A percentile compares a stretch with the other conserved stretches of the same genome.
Evolutionary conservation across 2,888 invertebrate species (phyloP).

Genomic region (Troides helena): DNA sequence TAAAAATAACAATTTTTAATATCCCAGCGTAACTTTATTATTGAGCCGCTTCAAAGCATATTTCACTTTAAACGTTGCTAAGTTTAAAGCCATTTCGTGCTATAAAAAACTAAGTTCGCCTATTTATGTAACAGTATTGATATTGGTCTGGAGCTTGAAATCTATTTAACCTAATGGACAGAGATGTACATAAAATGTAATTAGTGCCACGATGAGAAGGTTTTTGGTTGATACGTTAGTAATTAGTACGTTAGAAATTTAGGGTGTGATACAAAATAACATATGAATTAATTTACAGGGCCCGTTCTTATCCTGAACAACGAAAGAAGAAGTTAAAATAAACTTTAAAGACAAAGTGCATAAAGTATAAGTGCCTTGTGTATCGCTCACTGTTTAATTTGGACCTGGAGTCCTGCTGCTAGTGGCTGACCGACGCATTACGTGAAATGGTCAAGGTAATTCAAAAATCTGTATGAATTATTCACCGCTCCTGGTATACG

Average conservation of each 20-base stretch:
- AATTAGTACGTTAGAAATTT: background rate
- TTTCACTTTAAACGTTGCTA: slow-evolving; percentile 16
- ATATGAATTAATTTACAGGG: slow-evolving; percentile 67
- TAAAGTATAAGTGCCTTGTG: slow-evolving; percentile 58
- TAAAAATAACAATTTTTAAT: slow-evolving; percentile 27
- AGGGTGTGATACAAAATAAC: slow-evolving; percentile 27
- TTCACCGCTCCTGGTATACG: slow-evolving; percentile 67
- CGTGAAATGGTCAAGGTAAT: slow-evolving; percentile 81
- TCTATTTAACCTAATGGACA: no score
- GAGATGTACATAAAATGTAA: no score
- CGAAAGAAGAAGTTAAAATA: slow-evolving; percentile 65
- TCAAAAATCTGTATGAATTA: slow-evolving; percentile 65
- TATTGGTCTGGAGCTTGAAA: no score
- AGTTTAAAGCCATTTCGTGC: background rate
- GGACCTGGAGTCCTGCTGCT: slow-evolving; percentile 54
- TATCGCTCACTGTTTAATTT: slow-evolving; percentile 50
- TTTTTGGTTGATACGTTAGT: background rate
- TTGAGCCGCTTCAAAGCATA: slow-evolving; percentile 15
- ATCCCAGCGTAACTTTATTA: slow-evolving; percentile 15
- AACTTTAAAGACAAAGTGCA: slow-evolving; percentile 53
- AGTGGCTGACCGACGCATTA: slow-evolving; percentile 61
- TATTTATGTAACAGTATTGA: background rate
- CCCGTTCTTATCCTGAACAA: slow-evolving; percentile 71
- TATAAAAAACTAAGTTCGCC: background rate
- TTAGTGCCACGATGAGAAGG: background rate